These are phyloP conservation scores for Cyprinodon tularosa DNA, from an alignment of 2,113 vertebrate species.

Conservation along the genomic window DNA sequence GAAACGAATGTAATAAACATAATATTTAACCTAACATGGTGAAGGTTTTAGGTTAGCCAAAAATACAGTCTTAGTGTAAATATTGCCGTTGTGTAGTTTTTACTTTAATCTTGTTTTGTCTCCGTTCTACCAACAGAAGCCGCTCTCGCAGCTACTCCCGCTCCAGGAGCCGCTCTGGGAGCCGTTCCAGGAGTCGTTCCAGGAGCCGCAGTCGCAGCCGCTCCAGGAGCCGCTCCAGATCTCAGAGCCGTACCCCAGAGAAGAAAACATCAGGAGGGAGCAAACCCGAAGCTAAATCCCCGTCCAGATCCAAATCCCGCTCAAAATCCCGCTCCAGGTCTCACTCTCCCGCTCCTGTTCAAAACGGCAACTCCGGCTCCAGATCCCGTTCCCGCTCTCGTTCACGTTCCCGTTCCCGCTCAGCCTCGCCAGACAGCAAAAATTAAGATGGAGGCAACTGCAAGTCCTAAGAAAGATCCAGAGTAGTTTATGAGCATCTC, in stretches of 20 bases:
- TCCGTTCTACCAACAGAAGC: neutral
- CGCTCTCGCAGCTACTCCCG: neutral
- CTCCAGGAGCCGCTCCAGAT: conserved; percentile 76
- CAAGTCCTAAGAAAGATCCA: conserved; percentile 34
- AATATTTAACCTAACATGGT: too few species aligned
- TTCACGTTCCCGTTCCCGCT: conserved; percentile 63
- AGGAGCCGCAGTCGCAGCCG: conserved; percentile 80
- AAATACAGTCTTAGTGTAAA: too few species aligned
- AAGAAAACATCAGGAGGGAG: conserved; percentile 70
- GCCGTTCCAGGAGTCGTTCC: conserved; percentile 51
- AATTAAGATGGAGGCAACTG: conserved; percentile 61
- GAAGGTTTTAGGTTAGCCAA: too few species aligned
- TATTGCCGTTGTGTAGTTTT: neutral
- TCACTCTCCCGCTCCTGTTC: conserved; percentile 49
- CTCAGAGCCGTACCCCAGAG: conserved; percentile 78
- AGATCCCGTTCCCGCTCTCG: conserved; percentile 59
- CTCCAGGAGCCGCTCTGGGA: neutral
- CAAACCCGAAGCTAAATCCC: conserved; percentile 64
- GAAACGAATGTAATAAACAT: too few species aligned
- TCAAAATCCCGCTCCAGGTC: conserved; percentile 57
- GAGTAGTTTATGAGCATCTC: conserved; percentile 21
- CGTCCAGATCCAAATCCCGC: conserved; percentile 68
- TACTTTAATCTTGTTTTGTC: neutral
- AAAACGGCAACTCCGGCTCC: conserved; percentile 26
- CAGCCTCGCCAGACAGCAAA: conserved; percentile 77